Evolutionary conservation across 2,888 invertebrate genomes (phyloP), one percentile per base, ranked within the genome.

Genomic region (Atrina japonica): DNA sequence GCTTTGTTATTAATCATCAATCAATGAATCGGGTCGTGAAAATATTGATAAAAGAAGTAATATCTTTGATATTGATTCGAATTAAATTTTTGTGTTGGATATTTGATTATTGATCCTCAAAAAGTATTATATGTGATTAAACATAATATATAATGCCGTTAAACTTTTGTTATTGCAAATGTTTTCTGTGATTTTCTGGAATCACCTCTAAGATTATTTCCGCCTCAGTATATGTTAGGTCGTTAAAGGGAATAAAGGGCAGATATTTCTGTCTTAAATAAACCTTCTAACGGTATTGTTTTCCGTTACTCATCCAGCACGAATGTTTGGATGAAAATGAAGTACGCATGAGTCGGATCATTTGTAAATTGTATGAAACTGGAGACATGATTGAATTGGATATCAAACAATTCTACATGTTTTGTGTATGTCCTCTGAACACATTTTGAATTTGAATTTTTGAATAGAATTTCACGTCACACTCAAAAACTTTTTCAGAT

Each of bases 1-100:
- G 25, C 47, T 61, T 61, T 61, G 61, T 49, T 43, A 30, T 47
- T 30, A 61, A 49, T 61, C 61, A 61, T 52, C 52, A 23, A 61
- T 49, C 27, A 30, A 30, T 21, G 29, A n/a, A 61, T 18, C 49
- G 49, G 49, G 47, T 43, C 61, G 61, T 61, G 49, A 61, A 61
- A 61, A 61, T 61, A 61, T 61, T 61, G 61, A 49, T 43, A 61
- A 61, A 29, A 29, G 27, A 21, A 47, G 29, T 30, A 47, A 21
- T 29, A 27, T 29, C 9, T 21, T 49, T 49, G 49, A 49, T 49
- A 52, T 18, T 7, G 35, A 47, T 35, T 5, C 35, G 47, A 23
- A 47, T 61, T 61, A 21, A 47, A 61, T 47, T 49, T 61, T 61
- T 41, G 29, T 49, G 61, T 43, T 47, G 21, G 49, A 21, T 52